Conservation (phyloP, 2,888 invertebrate genomes). For the Netelia virgata region DNA sequence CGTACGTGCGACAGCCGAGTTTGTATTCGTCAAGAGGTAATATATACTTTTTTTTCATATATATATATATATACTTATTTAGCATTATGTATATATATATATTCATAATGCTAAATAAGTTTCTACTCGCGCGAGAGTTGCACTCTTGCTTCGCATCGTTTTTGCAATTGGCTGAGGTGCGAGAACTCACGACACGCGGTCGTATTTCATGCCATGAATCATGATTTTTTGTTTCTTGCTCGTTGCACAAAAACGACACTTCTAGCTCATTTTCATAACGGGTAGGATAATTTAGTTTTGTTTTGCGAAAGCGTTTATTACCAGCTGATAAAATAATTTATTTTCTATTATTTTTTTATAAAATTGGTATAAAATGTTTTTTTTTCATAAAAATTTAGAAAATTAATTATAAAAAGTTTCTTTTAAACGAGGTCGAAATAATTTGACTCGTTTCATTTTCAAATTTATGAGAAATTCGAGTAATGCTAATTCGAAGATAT, state of each 20-base stretch:
- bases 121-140: background rate
- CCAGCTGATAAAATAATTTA: no score
- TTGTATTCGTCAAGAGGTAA: constrained; percentile 63
- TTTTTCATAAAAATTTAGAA: no score
- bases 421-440: no score
- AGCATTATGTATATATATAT: background rate
- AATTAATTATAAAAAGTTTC: no score
- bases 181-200: background rate
- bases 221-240: background rate
- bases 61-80: background rate
- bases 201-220: background rate
- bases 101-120: background rate
- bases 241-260: background rate
- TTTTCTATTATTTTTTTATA: no score
- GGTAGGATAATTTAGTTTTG: no score
- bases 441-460: no score
- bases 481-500: background rate
- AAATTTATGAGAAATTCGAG: background rate
- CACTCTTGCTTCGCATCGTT: background rate
- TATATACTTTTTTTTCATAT: background rate
- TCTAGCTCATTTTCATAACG: background rate
- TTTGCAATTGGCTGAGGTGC: background rate
- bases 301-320: no score
- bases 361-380: no score
- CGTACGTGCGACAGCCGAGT: constrained; percentile 64